Conservation (phyloP, 1,140 invertebrate genomes). For the Neotoxoptera formosana region DNA sequence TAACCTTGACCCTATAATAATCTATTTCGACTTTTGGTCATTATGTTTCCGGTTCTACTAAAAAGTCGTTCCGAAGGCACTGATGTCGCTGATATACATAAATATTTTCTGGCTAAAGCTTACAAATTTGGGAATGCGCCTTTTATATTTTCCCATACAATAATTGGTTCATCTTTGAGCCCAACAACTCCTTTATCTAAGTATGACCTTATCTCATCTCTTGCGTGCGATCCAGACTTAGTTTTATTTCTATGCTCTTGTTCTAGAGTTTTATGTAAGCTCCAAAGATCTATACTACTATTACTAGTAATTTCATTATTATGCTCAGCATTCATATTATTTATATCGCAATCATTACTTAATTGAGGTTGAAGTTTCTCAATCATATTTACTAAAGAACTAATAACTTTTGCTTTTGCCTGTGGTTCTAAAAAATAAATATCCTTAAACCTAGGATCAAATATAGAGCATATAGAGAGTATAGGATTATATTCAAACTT, state of each 20-base stretch:
- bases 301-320: background rate
- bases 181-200: background rate
- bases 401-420: slow-evolving; percentile 32
- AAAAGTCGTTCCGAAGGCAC: slow-evolving; percentile 51
- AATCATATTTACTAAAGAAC: background rate
- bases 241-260: background rate
- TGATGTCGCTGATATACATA: background rate
- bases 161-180: slow-evolving; percentile 3
- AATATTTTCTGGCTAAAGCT: background rate
- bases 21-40: slow-evolving; percentile 49
- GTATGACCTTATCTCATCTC: background rate
- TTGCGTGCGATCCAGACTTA: background rate
- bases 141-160: slow-evolving; percentile 16
- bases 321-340: background rate
- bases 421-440: slow-evolving; percentile 59
- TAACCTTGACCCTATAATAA: slow-evolving; percentile 16
- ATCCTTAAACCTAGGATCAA: slow-evolving; percentile 63
- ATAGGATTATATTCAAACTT: slow-evolving; percentile 62
- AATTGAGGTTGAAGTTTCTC: background rate
- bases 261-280: background rate
- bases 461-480: slow-evolving; percentile 62
- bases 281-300: slow-evolving; percentile 1
- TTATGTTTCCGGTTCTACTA: slow-evolving; percentile 41
- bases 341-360: background rate
- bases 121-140: background rate